Evolutionary conservation across 2,113 vertebrate genomes (phyloP).

Genomic region (Malaclemys terrapin): DNA sequence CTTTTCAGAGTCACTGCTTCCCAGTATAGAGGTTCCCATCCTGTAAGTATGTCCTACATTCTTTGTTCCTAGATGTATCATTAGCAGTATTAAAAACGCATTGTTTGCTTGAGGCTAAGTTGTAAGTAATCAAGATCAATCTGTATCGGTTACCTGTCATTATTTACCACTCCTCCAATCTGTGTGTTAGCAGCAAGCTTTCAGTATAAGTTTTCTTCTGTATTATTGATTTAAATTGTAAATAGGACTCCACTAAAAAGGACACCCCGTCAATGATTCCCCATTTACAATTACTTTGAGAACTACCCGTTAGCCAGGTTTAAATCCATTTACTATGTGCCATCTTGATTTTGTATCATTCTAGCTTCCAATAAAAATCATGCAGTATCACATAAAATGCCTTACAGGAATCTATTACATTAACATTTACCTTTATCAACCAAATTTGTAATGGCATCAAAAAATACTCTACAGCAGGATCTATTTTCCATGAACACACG

Average conservation of each 20-base stretch:
- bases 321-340: not conserved
- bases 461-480: not conserved
- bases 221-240: not conserved
- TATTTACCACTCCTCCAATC: not conserved
- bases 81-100: not conserved
- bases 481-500: not conserved
- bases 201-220: not conserved
- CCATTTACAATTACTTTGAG: not conserved
- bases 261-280: not conserved
- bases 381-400: not conserved
- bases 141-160: not conserved
- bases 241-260: not conserved
- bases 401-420: not conserved
- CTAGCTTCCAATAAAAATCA: not conserved
- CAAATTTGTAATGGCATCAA: not conserved
- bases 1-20: not conserved
- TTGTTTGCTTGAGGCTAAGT: not conserved
- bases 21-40: not conserved
- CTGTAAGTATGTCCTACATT: not conserved
- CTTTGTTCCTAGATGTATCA: not conserved
- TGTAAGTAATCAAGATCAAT: not conserved
- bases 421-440: not conserved
- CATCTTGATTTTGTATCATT: not conserved
- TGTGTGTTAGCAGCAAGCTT: not conserved
- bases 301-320: not conserved